Base-by-base conservation (phyloP, 92 coral and sea anemone species). In the Desmophyllum pertusum region DNA sequence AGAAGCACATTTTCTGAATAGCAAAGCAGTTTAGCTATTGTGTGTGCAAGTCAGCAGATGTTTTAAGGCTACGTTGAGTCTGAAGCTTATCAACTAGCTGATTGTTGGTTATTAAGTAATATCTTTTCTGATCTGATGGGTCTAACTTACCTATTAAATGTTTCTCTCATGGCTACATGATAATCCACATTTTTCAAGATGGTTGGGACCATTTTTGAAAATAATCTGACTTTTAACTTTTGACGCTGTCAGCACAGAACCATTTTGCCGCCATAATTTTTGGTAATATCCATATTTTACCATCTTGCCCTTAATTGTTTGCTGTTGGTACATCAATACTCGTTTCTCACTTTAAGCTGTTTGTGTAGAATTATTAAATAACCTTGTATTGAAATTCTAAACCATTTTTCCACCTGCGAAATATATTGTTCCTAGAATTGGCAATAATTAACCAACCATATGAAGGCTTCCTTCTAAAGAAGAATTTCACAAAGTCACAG, bases 1-100 rank as follows among this genome's bases (percentile, higher is more conserved):
- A 29, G 45, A 51, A 80, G 69, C 84, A 68, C 77, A 68, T 36
- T 80, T 68, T 69, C 38, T 70, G 67, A 80, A 80, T 69, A 80
- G 19, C 23, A 67, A 80, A 80, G 50, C 19, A 66, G 66, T 39
- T 38, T 33, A 2, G 57, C 46, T 10, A 23, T 68, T 50, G 76
- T 46, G 73, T 36, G 17, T 68, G 62, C 38, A 19, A 36, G 36
- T 9, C 1, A 21, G 66, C 76, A 80, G 84, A 68, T 80, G 84
- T 80, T 50, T 36, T 17, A 80, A 37, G 76, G 68, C 76, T 52
- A 25, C 76, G 29, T 48, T 37, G 17, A 68, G 84, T 68, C 84
- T 80, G 46, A 67, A 36, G 7, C 39, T 35, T 50, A 61, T 67
- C 50, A 31, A 0, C 10, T 10, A n/a, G 38, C 11, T 33, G 6